Evolutionary conservation across 2,797 vertebrate species (phyloP).

Genomic region (Cynodonichthys magdalenae): DNA sequence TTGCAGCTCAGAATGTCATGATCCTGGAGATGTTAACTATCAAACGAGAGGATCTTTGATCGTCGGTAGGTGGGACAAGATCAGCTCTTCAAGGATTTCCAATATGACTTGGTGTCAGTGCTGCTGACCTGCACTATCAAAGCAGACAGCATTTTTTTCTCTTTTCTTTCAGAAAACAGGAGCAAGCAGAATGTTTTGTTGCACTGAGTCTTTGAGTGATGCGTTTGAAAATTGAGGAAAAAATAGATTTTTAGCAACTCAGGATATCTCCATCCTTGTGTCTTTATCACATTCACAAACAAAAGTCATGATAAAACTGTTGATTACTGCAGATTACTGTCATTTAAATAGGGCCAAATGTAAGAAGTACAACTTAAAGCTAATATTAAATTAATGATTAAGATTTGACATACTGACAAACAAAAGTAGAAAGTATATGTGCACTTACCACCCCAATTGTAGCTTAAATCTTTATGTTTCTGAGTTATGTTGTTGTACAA

Average conservation of each 20-base stretch:
- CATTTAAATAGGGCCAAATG: background rate
- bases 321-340: background rate
- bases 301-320: too few species aligned
- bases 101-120: constrained; percentile 33
- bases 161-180: constrained; percentile 23
- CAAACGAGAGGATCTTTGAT: constrained; percentile 1
- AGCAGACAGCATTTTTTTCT: background rate
- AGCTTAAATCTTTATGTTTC: background rate
- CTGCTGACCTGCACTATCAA: constrained; percentile 22
- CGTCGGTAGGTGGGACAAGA: constrained; percentile 8
- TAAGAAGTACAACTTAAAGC: background rate
- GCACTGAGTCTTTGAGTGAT: constrained; percentile 7
- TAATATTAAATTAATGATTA: too few species aligned
- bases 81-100: constrained; percentile 26
- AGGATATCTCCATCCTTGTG: constrained; percentile 12
- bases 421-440: background rate
- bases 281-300: too few species aligned
- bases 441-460: background rate
- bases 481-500: background rate
- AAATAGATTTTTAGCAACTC: constrained; percentile 25
- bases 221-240: constrained; percentile 30
- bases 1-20: background rate
- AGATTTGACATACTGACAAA: background rate
- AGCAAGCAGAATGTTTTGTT: constrained; percentile 14
- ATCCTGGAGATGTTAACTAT: constrained; percentile 9